Evolutionary conservation across 1,140 invertebrate genomes (phyloP), one percentile per base, ranked within the genome.

Genomic region (Triops cancriformis): DNA sequence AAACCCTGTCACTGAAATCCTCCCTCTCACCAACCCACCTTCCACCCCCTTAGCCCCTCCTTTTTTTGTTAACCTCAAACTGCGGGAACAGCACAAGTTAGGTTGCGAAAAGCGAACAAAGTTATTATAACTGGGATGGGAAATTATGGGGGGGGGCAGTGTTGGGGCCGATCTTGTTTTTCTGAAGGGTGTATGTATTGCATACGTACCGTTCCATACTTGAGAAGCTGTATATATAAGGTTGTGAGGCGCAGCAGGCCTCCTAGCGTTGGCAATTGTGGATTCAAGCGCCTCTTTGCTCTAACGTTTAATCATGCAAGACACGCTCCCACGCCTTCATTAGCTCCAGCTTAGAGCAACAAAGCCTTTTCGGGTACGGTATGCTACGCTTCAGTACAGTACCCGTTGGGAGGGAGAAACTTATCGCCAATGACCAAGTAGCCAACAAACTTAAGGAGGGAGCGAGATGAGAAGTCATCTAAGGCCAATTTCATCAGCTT

Each of bases 401-500:
- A 37, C 31, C 31, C 31, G 31, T 37, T 37, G 31, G 31, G 7
- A 7, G 31, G 23, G 14, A 23, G n/a, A 23, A 64, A 64, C 9
- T 64, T 64, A 64, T 0, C 51, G 51, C 14, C 14, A 23, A 18
- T 23, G 23, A 23, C 51, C 0, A 18, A n/a, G 23, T n/a, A 64
- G 51, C 51, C 11, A 51, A 51, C 12, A 51, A 51, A 37, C 31
- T 37, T 2, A 37, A 37, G 31, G 31, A 37, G 31, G 31, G 31
- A 37, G 2, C 18, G 51, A 64, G 51, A 64, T 23, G 51, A 64
- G 14, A 64, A 14, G 51, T 64, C 51, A 64, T 64, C 51, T 10
- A 64, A 64, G 51, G 51, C 51, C 51, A 64, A 64, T 64, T 64
- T 64, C 51, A 64, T 64, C 51, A 64, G 51, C 51, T 64, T 45